phyloP scores from a whole-genome alignment of 2,113 vertebrate species.

The Plecturocebus donacophilus region DNA sequence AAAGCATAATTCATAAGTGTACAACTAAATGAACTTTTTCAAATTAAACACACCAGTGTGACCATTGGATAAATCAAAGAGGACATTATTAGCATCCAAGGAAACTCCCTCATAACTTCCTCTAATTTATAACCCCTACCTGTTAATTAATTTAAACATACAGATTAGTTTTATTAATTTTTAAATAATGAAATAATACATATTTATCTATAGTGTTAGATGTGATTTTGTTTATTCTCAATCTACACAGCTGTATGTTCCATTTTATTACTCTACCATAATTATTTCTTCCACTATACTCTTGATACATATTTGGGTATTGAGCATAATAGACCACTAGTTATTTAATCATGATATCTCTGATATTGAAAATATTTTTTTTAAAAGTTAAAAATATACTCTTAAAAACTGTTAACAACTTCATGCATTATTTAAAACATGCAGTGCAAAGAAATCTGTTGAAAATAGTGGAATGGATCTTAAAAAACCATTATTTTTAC shows the following conservation, averaged over 20 bases:
- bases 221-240: not conserved
- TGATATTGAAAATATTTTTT: not conserved
- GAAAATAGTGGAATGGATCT: not conserved
- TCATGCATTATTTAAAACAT: not conserved
- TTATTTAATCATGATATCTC: not conserved
- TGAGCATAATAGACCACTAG: not conserved
- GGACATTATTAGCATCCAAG: not conserved
- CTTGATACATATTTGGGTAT: not conserved
- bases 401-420: not conserved
- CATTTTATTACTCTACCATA: not conserved
- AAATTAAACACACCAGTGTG: not conserved
- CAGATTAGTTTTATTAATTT: not conserved
- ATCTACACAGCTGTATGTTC: not conserved
- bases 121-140: not conserved
- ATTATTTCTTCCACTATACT: not conserved
- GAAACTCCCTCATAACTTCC: not conserved
- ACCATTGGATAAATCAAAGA: not conserved
- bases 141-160: not conserved
- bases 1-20: not conserved
- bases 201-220: not conserved
- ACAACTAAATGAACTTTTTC: not conserved
- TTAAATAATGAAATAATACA: not conserved
- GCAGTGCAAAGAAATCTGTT: not conserved
- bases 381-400: not conserved
- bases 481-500: conserved; percentile 35